Conservation (phyloP, 2,113 vertebrate genomes). For the Neodontobutis hainanensis region DNA sequence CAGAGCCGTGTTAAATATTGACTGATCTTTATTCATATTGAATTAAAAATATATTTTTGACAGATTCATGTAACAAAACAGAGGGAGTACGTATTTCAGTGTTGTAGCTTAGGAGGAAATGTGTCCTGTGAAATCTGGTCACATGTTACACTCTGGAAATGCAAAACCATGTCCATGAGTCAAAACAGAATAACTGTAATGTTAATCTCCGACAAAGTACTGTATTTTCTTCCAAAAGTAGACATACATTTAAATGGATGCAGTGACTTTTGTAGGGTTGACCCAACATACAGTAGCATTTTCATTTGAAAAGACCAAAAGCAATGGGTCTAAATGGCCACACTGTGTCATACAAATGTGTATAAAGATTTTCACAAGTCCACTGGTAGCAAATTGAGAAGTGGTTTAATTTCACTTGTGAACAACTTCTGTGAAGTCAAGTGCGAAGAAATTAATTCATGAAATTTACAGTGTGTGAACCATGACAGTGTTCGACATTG, state of each 20-base stretch:
- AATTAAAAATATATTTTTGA: constrained; percentile 99
- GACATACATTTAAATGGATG: constrained; percentile 28
- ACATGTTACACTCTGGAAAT: constrained; percentile 53
- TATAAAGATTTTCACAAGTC: constrained; percentile 23
- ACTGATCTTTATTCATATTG: constrained; percentile 99
- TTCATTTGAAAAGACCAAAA: constrained; percentile 34
- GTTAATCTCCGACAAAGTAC: constrained; percentile 12
- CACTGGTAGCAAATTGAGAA: constrained; percentile 11
- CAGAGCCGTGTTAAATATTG: constrained; percentile 79
- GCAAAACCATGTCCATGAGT: constrained; percentile 45
- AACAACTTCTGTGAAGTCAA: background rate
- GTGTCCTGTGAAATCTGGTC: constrained; percentile 56
- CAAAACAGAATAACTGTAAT: constrained; percentile 36
- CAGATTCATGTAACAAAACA: constrained; percentile 99
- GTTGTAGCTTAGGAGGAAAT: constrained; percentile 66
- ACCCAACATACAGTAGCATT: constrained; percentile 12
- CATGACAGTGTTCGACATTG: constrained; percentile 4
- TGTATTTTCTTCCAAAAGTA: constrained; percentile 23
- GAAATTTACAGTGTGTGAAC: constrained; percentile 1
- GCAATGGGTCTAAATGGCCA: constrained; percentile 13
- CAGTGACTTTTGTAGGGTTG: constrained; percentile 25
- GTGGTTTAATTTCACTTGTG: constrained; percentile 1
- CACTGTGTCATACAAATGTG: constrained; percentile 2
- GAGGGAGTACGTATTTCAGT: constrained; percentile 90
- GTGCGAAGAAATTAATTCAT: constrained; percentile 2